Percentiles rank a stretch among this genome's conserved stretches.
These are phyloP conservation scores for Drosophila guanche DNA, from an alignment of 1,140 invertebrate genomes.

Conservation along the genomic window DNA sequence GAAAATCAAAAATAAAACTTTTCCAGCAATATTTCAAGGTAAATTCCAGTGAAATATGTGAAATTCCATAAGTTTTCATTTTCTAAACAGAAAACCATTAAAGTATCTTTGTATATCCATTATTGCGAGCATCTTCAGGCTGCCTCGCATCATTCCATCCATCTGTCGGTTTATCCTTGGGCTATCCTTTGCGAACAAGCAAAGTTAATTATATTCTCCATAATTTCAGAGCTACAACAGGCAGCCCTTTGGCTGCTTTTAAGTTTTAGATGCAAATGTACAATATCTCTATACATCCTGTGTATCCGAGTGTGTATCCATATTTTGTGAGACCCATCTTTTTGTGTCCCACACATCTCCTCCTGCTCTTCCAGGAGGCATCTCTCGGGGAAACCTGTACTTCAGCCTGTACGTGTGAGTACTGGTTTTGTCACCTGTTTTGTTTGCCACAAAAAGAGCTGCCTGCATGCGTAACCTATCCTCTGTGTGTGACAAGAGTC, in stretches of 20 bases:
- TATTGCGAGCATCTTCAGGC: not conserved
- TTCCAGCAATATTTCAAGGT: too few species aligned
- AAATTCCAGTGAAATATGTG: too few species aligned
- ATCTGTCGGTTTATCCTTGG: not conserved
- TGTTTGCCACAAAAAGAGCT: constrained; percentile 58
- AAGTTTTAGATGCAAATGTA: constrained; percentile 3
- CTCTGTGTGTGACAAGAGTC: constrained; percentile 10
- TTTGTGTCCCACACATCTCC: too few species aligned
- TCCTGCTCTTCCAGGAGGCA: not conserved
- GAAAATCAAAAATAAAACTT: too few species aligned
- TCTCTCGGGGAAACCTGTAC: constrained; percentile 34
- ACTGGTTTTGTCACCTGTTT: constrained; percentile 68
- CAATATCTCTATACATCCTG: constrained; percentile 7
- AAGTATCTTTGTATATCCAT: too few species aligned
- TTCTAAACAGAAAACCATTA: too few species aligned
- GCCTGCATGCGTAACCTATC: constrained; percentile 39
- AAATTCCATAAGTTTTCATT: too few species aligned
- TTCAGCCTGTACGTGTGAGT: constrained; percentile 47
- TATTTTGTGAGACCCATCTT: too few species aligned
- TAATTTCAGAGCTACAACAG: constrained; percentile 16
- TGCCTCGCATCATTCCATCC: not conserved
- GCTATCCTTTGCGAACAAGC: too few species aligned
- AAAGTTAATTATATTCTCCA: constrained; percentile 28
- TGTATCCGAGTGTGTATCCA: too few species aligned
- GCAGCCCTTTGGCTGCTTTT: constrained; percentile 24